phyloP scores from a whole-genome alignment of 2,888 invertebrate genomes.

The Trypoxylon attenuatum region DNA sequence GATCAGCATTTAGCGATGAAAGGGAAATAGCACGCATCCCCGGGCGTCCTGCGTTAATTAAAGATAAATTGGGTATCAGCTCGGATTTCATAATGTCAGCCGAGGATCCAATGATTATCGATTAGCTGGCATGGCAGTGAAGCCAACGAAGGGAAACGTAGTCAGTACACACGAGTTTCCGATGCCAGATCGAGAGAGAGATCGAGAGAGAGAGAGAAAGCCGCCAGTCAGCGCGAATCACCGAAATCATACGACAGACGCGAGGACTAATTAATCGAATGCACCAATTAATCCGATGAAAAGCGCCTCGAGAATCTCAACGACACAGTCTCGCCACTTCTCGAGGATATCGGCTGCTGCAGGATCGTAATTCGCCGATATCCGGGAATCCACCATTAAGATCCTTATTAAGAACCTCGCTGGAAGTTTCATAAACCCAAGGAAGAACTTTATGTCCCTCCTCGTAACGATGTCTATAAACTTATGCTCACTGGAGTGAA shows the following conservation, averaged over 20 bases:
- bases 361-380: conserved; percentile 23
- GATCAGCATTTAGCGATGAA: not conserved
- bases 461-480: not conserved
- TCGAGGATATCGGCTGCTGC: not conserved
- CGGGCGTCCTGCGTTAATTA: not conserved
- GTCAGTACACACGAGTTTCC: not conserved
- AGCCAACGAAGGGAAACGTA: not conserved
- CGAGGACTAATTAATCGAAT: conserved; percentile 12
- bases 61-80: not conserved
- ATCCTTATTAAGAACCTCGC: not conserved
- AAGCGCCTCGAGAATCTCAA: conserved; percentile 14
- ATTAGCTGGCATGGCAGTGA: not conserved
- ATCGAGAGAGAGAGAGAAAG: not conserved
- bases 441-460: not conserved
- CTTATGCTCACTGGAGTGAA: too few relatives aligned
- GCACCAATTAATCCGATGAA: not conserved
- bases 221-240: not conserved
- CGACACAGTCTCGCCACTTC: not conserved
- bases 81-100: not conserved
- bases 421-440: not conserved
- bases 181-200: not conserved
- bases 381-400: conserved; percentile 6
- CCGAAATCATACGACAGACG: conserved; percentile 1
- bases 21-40: not conserved
- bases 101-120: not conserved